A percentile compares a stretch with the other conserved stretches of the same genome.
Evolutionary conservation across 2,113 vertebrate species (phyloP).

Genomic region (Anhinga rufa): DNA sequence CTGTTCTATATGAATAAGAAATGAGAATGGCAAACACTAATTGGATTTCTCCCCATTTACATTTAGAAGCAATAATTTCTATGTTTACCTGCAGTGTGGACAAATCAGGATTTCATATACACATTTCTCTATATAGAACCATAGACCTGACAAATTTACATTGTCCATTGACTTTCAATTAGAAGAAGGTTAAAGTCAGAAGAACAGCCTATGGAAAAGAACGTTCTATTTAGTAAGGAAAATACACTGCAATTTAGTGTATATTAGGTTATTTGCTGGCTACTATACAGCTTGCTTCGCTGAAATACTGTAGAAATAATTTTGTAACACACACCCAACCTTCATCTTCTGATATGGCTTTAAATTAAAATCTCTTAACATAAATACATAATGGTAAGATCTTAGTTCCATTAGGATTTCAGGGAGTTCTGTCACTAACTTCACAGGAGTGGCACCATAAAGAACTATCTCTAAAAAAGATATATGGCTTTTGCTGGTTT

Average conservation of each 20-base stretch:
- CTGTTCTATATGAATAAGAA: slow-evolving; percentile 83
- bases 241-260: neutral
- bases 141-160: slow-evolving; percentile 11
- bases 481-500: neutral
- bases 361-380: neutral
- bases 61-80: slow-evolving; percentile 34
- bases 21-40: slow-evolving; percentile 75
- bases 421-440: neutral
- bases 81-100: slow-evolving; percentile 60
- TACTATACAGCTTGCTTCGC: neutral
- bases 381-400: neutral
- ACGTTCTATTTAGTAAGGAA: neutral
- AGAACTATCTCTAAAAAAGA: neutral
- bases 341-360: neutral
- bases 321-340: neutral
- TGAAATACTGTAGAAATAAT: neutral
- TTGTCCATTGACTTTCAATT: neutral
- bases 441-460: neutral
- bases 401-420: neutral
- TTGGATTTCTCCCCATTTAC: slow-evolving; percentile 60
- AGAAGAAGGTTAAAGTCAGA: slow-evolving; percentile 8
- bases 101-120: slow-evolving; percentile 52
- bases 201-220: neutral
- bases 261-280: neutral
- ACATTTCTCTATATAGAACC: neutral